Conservation (phyloP, 1,140 invertebrate species). For the Notospermus geniculatus region DNA sequence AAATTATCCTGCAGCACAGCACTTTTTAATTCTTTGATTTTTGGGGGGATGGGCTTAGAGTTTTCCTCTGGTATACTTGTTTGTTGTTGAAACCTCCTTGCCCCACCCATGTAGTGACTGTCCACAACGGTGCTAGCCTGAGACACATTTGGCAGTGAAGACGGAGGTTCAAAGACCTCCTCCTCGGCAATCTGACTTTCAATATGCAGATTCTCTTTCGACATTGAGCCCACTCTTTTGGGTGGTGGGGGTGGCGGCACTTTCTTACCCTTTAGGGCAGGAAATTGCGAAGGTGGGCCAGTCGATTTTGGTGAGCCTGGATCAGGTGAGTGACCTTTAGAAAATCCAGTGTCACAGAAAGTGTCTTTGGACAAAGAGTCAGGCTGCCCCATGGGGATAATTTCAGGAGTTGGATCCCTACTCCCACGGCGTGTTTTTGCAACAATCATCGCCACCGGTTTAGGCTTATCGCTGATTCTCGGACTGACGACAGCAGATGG, state of each 20-base stretch:
- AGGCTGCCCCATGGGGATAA: not conserved
- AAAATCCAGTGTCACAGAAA: no score
- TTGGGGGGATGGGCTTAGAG: no score
- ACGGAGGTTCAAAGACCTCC: not conserved
- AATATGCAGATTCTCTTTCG: no score
- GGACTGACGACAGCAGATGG: constrained; percentile 74
- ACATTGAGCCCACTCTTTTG: constrained; percentile 63
- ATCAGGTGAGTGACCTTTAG: no score
- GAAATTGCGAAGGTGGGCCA: constrained; percentile 29
- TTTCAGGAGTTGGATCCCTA: constrained; percentile 10
- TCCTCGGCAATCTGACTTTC: constrained; percentile 4
- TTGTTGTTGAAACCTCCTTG: no score
- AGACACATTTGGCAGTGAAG: no score
- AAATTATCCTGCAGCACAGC: no score
- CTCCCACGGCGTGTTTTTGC: constrained; percentile 59
- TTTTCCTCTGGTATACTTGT: no score
- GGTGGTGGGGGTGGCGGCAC: constrained; percentile 88
- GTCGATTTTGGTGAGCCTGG: constrained; percentile 18
- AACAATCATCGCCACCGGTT: constrained; percentile 79
- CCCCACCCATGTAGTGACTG: no score
- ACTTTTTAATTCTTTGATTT: no score
- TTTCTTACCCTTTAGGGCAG: constrained; percentile 54
- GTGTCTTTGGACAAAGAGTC: not conserved
- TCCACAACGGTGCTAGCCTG: no score
- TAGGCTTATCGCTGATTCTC: constrained; percentile 66